Evolutionary conservation across 2,113 vertebrate genomes (phyloP).

Genomic region (Myanophis thanlyinensis): DNA sequence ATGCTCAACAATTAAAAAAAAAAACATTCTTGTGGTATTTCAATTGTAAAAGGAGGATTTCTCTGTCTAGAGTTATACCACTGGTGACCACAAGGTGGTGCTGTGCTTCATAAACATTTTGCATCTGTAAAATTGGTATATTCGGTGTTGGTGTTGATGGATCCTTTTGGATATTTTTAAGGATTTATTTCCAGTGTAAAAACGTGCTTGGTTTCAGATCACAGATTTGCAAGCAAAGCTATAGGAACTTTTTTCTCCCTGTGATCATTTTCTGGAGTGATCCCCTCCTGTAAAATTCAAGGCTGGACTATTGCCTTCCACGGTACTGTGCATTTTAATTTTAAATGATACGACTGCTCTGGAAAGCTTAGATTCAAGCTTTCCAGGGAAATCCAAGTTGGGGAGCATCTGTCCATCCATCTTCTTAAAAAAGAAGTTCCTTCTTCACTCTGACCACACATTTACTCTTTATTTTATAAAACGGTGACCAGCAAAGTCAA

Average conservation of each 20-base stretch:
- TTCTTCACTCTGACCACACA: neutral
- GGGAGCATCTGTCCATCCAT: neutral
- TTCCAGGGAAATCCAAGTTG: neutral
- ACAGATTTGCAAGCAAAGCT: neutral
- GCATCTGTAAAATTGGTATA: neutral
- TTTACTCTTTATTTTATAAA: neutral
- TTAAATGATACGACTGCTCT: neutral
- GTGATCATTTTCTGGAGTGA: neutral
- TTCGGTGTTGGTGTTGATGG: slow-evolving; percentile 6
- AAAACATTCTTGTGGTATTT: neutral
- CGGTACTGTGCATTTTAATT: neutral
- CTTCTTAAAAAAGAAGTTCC: neutral
- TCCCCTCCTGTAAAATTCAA: neutral
- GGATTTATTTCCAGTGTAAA: neutral
- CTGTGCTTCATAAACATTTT: slow-evolving; percentile 58
- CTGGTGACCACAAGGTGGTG: slow-evolving; percentile 57
- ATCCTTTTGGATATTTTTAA: neutral
- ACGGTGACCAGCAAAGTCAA: neutral
- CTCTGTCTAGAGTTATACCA: slow-evolving; percentile 8
- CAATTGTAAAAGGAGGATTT: neutral
- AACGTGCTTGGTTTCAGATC: neutral
- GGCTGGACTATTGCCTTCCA: neutral
- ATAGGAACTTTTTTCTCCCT: neutral
- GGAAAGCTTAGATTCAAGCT: neutral
- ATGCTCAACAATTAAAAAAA: neutral